Percentiles rank a stretch among this genome's conserved stretches.
Conservation (phyloP, 1,140 invertebrate species). For the Lethocerus indicus region DNA sequence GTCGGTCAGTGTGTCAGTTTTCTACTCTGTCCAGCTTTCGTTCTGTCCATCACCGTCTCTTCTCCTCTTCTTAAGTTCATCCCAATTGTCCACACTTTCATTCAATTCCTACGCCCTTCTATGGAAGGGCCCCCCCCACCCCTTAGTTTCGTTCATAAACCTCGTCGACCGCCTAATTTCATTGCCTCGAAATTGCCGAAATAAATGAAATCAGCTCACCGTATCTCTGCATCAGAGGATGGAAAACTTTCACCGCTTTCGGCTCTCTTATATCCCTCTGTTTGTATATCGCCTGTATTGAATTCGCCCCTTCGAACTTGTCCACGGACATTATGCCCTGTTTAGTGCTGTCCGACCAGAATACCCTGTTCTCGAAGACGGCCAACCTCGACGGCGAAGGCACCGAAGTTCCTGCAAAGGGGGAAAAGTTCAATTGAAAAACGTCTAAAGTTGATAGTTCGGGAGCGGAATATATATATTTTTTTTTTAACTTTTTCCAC, state of each 20-base stretch:
- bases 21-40: too few species aligned
- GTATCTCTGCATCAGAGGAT: slow-evolving; percentile 54
- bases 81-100: too few species aligned
- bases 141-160: too few species aligned
- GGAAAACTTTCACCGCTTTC: slow-evolving; percentile 66
- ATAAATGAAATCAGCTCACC: too few species aligned
- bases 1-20: too few species aligned
- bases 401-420: slow-evolving; percentile 47
- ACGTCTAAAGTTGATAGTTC: too few species aligned
- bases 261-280: slow-evolving; percentile 64
- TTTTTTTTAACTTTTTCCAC: not conserved
- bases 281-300: slow-evolving; percentile 63
- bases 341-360: slow-evolving; percentile 91
- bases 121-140: too few species aligned
- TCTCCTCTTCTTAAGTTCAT: too few species aligned
- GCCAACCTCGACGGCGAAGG: slow-evolving; percentile 72
- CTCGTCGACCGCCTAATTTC: too few species aligned
- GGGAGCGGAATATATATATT: not conserved
- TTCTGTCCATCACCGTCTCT: too few species aligned
- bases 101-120: too few species aligned
- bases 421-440: not conserved
- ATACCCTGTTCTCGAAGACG: slow-evolving; percentile 80
- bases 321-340: slow-evolving; percentile 85
- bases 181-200: too few species aligned
- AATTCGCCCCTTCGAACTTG: slow-evolving; percentile 63